Conservation (phyloP, 2,888 invertebrate species). For the Stenchaetothrips biformis region DNA sequence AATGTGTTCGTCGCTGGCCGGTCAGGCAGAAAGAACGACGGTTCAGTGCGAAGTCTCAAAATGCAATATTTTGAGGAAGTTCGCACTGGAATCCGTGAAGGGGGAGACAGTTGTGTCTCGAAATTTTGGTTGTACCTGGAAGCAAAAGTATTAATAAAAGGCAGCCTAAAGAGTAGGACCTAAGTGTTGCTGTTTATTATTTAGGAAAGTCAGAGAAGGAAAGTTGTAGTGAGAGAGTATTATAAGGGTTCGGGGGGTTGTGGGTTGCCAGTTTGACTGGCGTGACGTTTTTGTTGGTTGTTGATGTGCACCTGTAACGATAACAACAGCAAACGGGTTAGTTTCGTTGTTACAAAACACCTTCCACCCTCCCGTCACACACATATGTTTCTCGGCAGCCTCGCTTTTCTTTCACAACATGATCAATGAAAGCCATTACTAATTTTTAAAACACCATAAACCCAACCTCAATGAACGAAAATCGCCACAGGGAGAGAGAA, state of each 20-base stretch:
- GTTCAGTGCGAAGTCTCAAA: no score
- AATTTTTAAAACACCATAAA: background rate
- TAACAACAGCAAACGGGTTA: slow-evolving; percentile 21
- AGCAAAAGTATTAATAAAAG: background rate
- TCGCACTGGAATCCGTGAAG: no score
- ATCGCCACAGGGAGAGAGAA: no score
- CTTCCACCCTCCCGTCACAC: slow-evolving; percentile 17
- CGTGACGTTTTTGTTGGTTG: slow-evolving; percentile 3
- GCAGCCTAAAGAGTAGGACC: background rate
- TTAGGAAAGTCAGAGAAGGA: background rate
- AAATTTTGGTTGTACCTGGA: background rate
- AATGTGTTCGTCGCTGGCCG: no score
- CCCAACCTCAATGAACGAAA: background rate
- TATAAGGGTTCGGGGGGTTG: background rate
- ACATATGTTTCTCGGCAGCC: background rate
- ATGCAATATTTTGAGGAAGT: no score
- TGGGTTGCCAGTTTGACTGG: background rate
- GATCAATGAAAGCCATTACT: background rate
- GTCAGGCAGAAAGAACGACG: no score
- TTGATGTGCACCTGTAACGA: slow-evolving; percentile 20
- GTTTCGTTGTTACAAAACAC: background rate
- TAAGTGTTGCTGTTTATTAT: background rate
- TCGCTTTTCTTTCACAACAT: background rate
- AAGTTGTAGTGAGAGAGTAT: background rate
- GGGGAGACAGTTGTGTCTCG: background rate